Conservation (phyloP, 1,140 invertebrate species). For the Hylaeus volcanicus region DNA sequence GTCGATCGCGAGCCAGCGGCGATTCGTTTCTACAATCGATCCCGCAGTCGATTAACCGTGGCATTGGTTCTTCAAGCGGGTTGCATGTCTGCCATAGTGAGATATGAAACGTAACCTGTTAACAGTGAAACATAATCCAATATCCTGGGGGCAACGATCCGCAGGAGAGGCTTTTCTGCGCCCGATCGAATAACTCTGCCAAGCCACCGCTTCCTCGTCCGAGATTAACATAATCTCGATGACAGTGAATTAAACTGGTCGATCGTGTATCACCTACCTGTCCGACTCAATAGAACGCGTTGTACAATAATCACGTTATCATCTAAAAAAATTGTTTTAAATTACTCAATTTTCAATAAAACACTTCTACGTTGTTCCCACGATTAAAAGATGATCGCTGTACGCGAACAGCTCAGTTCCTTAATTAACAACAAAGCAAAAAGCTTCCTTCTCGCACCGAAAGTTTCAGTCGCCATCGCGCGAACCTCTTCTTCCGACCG, state of each 20-base stretch:
- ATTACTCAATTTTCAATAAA: too few relatives aligned
- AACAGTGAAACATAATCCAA: slow-evolving; percentile 65
- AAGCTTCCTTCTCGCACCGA: background rate
- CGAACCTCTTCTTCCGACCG: background rate
- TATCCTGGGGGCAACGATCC: slow-evolving; percentile 56
- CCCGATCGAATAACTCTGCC: slow-evolving; percentile 49
- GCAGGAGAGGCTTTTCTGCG: slow-evolving; percentile 46
- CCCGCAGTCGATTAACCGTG: slow-evolving; percentile 51
- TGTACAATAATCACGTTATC: background rate
- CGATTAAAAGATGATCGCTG: too few relatives aligned
- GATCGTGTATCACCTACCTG: slow-evolving; percentile 29
- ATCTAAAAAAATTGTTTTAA: too few relatives aligned
- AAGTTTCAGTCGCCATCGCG: background rate
- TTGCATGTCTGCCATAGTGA: slow-evolving; percentile 47
- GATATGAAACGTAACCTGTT: slow-evolving; percentile 67
- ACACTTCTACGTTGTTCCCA: too few relatives aligned
- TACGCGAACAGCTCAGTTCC: too few relatives aligned
- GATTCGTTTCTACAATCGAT: slow-evolving; percentile 45
- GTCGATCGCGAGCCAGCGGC: background rate
- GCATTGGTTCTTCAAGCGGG: slow-evolving; percentile 49
- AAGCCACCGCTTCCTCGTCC: slow-evolving; percentile 23
- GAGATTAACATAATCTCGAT: slow-evolving; percentile 56
- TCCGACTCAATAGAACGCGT: background rate
- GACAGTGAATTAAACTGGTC: slow-evolving; percentile 43
- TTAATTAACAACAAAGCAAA: background rate